Evolutionary conservation across 2,113 vertebrate genomes (phyloP), one percentile per base, ranked within the genome.

Genomic region (Rhombomys opimus): DNA sequence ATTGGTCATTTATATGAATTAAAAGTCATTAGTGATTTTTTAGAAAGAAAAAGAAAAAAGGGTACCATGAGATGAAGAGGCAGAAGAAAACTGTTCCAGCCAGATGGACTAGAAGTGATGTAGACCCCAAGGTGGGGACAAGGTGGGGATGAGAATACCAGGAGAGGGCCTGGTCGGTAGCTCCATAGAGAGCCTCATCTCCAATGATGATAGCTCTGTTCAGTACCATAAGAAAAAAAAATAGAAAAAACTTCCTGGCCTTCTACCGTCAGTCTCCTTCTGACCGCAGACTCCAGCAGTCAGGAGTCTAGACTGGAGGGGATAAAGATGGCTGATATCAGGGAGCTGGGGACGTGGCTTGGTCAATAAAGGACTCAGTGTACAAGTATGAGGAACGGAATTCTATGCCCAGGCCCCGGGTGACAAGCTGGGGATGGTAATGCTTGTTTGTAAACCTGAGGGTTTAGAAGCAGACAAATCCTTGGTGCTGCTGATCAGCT

Each of bases 101-200:
- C 35, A 38, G 81, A 75, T 65, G 20, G 11, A 77, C 65, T 13
- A 80, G 80, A n/a, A 67, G 46, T 15, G 78, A n/a, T 0, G 1
- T 52, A 81, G 72, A 23, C 25, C 32, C 27, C 63, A 73, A 22
- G 52, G 41, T 30, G 13, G 46, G 86, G 77, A 65, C 73, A 10
- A 17, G 18, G 27, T 78, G 11, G 76, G 46, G 50, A 32, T 54
- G 15, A 5, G 27, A 78, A 18, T 18, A 52, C 14, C 27, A 52
- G 14, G 30, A 22, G n/a, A 50, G n/a, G 9, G 20, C 4, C 0
- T 8, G 32, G n/a, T 10, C 52, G n/a, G 18, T 8, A 7, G n/a
- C 4, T 1, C 38, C 32, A 5, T 15, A 30, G 81, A 15, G 68
- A 70, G 23, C 41, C 27, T 12, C 27, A n/a, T 3, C 68, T 17